phyloP scores from a whole-genome alignment of 1,140 invertebrate species.

The Rhyzopertha dominica region DNA sequence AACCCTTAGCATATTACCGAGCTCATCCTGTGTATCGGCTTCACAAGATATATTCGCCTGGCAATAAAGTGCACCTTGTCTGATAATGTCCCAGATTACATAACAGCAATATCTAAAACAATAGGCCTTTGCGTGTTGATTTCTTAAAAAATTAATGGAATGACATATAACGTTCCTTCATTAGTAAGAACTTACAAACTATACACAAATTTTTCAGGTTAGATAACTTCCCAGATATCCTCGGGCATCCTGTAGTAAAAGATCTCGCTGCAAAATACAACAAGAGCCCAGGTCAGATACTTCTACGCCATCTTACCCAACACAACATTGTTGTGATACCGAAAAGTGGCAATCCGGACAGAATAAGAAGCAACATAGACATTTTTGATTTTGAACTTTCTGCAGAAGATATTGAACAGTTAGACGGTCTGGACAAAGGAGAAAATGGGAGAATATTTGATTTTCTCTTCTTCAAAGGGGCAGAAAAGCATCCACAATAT shows the following conservation, averaged over 20 bases:
- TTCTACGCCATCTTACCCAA: constrained; percentile 53
- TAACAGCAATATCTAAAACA: no score
- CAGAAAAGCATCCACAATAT: constrained; percentile 54
- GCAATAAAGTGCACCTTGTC: no score
- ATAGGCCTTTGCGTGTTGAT: no score
- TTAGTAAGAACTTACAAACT: no score
- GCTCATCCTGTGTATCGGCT: no score
- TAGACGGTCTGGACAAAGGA: constrained; percentile 53
- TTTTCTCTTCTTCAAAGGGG: constrained; percentile 54
- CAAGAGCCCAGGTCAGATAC: constrained; percentile 53
- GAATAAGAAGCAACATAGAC: constrained; percentile 56
- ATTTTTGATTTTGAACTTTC: constrained; percentile 56
- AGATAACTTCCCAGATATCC: constrained; percentile 52
- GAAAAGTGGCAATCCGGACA: constrained; percentile 50
- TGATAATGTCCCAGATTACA: no score
- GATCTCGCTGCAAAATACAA: constrained; percentile 47
- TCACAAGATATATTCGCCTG: no score
- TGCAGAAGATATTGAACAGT: constrained; percentile 48
- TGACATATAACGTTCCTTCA: no score
- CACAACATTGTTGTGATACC: constrained; percentile 53
- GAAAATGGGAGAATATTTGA: constrained; percentile 53
- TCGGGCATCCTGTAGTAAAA: constrained; percentile 50
- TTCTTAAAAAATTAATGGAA: no score
- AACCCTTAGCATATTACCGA: no score
- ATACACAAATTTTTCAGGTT: no score